A percentile compares a stretch with the other conserved stretches of the same genome.
These are phyloP conservation scores for Noctua janthe DNA, from an alignment of 2,888 invertebrate species.

Conservation along the genomic window DNA sequence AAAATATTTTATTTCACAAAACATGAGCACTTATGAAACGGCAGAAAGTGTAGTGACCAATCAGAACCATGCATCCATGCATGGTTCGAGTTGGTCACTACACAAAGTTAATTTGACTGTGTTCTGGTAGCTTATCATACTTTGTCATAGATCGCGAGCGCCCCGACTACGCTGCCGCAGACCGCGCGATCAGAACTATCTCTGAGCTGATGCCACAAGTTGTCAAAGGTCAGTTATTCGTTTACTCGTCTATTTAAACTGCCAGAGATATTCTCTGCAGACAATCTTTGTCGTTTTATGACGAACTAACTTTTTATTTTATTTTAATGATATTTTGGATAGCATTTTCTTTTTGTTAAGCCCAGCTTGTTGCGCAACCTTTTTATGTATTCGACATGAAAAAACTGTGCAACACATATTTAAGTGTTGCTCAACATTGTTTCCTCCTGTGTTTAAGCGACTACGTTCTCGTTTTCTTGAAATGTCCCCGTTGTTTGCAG, in stretches of 20 bases:
- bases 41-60: no score
- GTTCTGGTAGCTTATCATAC: no score
- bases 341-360: background rate
- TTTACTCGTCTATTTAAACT: background rate
- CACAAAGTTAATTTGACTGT: no score
- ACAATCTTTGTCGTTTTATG: background rate
- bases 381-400: no score
- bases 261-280: background rate
- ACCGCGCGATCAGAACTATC: constrained; percentile 68
- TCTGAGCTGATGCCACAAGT: constrained; percentile 71
- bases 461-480: background rate
- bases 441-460: background rate
- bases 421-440: background rate
- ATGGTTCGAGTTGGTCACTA: background rate
- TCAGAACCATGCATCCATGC: no score
- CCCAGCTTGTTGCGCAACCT: background rate
- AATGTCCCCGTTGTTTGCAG: constrained; percentile 14
- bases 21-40: no score
- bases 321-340: background rate
- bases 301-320: background rate
- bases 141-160: constrained; percentile 44
- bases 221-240: constrained; percentile 57
- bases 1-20: no score
- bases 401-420: background rate
- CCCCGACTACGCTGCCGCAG: constrained; percentile 71